These are phyloP conservation scores for Paradisaea rubra DNA, from an alignment of 2,113 vertebrate species.

Conservation along the genomic window DNA sequence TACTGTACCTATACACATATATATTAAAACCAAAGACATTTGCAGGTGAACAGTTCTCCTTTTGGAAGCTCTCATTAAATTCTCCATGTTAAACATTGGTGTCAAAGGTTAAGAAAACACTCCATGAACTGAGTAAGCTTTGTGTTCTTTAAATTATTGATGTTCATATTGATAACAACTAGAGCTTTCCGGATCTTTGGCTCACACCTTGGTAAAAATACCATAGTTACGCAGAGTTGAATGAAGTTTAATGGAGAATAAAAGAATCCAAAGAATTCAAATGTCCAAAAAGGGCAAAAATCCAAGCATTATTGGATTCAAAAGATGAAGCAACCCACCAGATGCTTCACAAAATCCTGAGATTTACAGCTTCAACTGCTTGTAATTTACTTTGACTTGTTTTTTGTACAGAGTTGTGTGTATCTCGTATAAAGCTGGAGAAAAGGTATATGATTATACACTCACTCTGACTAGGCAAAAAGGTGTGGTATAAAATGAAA, in stretches of 20 bases:
- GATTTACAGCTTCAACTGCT: background rate
- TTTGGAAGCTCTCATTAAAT: background rate
- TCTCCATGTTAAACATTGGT: background rate
- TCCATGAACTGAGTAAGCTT: background rate
- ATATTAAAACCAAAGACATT: background rate
- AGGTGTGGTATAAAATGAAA: background rate
- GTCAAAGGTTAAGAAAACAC: conserved; percentile 12
- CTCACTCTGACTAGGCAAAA: background rate
- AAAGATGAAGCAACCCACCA: background rate
- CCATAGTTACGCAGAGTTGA: background rate
- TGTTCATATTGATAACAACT: background rate
- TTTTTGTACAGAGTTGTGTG: background rate
- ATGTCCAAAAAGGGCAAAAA: background rate
- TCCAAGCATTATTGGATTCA: background rate
- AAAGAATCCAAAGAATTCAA: background rate
- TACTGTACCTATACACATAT: background rate
- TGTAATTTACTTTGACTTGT: background rate
- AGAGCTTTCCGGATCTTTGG: background rate
- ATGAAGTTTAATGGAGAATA: background rate
- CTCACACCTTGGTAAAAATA: background rate
- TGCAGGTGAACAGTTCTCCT: background rate
- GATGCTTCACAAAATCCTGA: background rate
- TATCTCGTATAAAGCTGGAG: background rate
- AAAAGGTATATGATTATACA: background rate
- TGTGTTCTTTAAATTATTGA: background rate